Conservation (phyloP, 2,113 vertebrate genomes). For the Ramphastos sulfuratus region DNA sequence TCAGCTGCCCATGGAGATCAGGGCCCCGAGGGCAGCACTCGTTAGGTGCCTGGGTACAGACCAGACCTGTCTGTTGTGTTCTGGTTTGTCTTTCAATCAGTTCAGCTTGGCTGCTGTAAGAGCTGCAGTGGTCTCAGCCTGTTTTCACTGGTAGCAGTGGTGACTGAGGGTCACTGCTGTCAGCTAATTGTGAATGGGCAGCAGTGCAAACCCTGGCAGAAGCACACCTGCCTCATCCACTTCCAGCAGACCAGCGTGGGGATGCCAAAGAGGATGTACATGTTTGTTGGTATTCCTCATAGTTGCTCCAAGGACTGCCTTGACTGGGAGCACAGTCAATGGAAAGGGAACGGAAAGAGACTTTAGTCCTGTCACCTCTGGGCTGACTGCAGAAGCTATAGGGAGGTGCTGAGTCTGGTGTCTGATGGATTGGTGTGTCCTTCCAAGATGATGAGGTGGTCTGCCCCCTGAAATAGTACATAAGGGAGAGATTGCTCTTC, state of each 20-base stretch:
- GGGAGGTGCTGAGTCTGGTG: neutral
- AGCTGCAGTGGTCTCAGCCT: neutral
- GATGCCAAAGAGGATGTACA: fast-evolving
- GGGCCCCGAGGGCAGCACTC: neutral
- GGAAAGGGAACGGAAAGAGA: neutral
- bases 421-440: neutral
- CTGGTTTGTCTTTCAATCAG: neutral
- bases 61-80: neutral
- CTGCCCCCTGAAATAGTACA: neutral
- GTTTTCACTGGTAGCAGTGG: neutral
- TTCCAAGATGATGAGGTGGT: neutral
- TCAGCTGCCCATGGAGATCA: neutral
- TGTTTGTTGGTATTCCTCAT: neutral
- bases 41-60: neutral
- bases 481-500: neutral
- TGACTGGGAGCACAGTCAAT: neutral
- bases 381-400: neutral
- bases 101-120: neutral
- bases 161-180: neutral
- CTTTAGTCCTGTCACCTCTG: neutral
- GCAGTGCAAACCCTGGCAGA: neutral
- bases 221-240: neutral
- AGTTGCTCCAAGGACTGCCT: neutral
- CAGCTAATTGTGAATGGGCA: neutral
- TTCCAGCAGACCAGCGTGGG: neutral